Conservation (phyloP, 2,113 vertebrate genomes). For the Phalacrocorax pelagicus region DNA sequence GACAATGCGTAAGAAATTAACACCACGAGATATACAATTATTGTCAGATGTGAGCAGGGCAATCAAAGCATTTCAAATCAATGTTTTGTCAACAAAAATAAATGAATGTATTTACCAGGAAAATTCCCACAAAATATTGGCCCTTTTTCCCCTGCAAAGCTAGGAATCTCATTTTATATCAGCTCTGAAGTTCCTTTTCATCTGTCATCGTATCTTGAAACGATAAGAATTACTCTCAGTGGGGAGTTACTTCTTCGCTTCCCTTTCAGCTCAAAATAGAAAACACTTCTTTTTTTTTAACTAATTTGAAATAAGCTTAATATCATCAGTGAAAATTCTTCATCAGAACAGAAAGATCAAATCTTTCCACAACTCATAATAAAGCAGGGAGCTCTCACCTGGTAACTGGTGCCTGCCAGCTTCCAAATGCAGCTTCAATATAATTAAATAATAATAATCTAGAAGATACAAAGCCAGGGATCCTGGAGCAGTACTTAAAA, state of each 20-base stretch:
- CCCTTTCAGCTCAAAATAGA: slow-evolving; percentile 30
- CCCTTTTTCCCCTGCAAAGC: slow-evolving; percentile 17
- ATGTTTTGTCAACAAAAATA: slow-evolving; percentile 50
- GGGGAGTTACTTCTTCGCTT: slow-evolving; percentile 28
- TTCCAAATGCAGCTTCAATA: slow-evolving; percentile 8
- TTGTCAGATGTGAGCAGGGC: not conserved
- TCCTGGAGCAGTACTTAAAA: not conserved
- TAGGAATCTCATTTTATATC: slow-evolving; percentile 48
- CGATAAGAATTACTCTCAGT: slow-evolving; percentile 60
- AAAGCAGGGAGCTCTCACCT: slow-evolving; percentile 25
- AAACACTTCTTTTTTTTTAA: not conserved
- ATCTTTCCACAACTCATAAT: not conserved
- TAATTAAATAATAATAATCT: slow-evolving; percentile 33
- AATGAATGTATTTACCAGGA: slow-evolving; percentile 21
- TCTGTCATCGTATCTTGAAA: slow-evolving; percentile 53
- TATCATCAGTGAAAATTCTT: slow-evolving; percentile 33
- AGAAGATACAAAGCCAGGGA: not conserved
- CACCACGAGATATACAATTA: not conserved
- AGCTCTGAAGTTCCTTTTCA: slow-evolving; percentile 62
- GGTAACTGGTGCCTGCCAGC: not conserved
- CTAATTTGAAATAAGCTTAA: slow-evolving; percentile 40
- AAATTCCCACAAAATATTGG: slow-evolving; percentile 18
- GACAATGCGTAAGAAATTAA: slow-evolving; percentile 50
- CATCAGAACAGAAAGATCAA: slow-evolving; percentile 11
- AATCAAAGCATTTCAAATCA: slow-evolving; percentile 52